Evolutionary conservation across 2,113 vertebrate species (phyloP).

Genomic region (Heterotis niloticus): DNA sequence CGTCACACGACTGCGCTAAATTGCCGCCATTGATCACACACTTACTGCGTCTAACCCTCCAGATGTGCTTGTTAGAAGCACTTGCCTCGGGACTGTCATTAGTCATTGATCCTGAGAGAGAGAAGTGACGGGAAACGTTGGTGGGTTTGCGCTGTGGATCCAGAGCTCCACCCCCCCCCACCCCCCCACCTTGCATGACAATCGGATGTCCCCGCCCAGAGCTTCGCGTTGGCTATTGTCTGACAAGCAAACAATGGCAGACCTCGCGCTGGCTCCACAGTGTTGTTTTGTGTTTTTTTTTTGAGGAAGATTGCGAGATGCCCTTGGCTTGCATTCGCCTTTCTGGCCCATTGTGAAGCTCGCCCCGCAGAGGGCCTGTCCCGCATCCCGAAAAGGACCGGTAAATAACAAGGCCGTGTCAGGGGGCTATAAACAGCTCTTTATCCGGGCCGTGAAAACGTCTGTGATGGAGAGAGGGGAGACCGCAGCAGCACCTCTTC

Average conservation of each 20-base stretch:
- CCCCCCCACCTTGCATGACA: background rate
- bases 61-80: background rate
- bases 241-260: too few relatives aligned
- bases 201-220: background rate
- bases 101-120: background rate
- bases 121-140: background rate
- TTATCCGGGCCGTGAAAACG: slow-evolving; percentile 19
- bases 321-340: background rate
- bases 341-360: background rate
- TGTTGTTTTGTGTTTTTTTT: too few relatives aligned
- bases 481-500: background rate
- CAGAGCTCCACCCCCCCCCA: background rate
- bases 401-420: slow-evolving; percentile 1
- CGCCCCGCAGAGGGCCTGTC: too few relatives aligned
- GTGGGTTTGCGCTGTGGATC: background rate
- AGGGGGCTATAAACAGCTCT: slow-evolving; percentile 8
- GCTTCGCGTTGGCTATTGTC: background rate
- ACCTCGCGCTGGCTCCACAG: too few relatives aligned
- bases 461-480: slow-evolving; percentile 9
- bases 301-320: background rate
- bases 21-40: background rate
- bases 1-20: background rate
- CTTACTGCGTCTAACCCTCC: background rate
- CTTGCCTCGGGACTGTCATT: background rate
- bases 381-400: background rate